Evolutionary conservation across 2,113 vertebrate species (phyloP).

Genomic region (Isurus oxyrinchus): DNA sequence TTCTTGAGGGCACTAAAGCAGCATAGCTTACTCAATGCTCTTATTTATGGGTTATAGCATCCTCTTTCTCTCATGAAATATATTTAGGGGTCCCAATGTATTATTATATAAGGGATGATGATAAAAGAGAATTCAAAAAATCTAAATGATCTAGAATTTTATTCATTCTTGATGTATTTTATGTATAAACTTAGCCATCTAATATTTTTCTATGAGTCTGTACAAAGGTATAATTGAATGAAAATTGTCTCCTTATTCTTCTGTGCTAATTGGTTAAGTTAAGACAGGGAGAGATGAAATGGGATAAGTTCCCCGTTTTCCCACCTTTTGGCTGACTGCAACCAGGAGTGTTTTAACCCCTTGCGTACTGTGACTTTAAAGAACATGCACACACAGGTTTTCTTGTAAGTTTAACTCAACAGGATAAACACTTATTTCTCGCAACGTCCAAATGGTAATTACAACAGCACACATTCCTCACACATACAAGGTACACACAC

Average conservation of each 20-base stretch:
- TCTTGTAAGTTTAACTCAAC: too few relatives aligned
- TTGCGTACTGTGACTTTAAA: too few relatives aligned
- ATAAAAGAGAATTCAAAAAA: neutral
- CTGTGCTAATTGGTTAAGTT: neutral
- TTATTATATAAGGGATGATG: neutral
- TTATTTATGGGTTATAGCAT: neutral
- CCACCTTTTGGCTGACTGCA: too few relatives aligned
- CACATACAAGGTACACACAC: too few relatives aligned
- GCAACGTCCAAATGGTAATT: too few relatives aligned
- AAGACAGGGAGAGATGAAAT: too few relatives aligned
- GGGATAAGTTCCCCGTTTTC: too few relatives aligned
- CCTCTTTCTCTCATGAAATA: neutral
- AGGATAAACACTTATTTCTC: too few relatives aligned
- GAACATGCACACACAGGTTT: too few relatives aligned
- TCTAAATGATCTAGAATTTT: neutral
- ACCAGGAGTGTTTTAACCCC: too few relatives aligned
- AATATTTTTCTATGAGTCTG: neutral
- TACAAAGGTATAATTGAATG: neutral
- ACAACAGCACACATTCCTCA: too few relatives aligned
- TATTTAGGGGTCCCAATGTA: neutral
- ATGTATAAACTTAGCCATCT: neutral
- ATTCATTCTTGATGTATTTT: neutral
- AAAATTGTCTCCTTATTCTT: neutral
- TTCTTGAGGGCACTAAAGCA: neutral
- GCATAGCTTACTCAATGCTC: neutral